Base-by-base conservation (phyloP, 2,888 invertebrate species). In the Yponomeuta evonymella region DNA sequence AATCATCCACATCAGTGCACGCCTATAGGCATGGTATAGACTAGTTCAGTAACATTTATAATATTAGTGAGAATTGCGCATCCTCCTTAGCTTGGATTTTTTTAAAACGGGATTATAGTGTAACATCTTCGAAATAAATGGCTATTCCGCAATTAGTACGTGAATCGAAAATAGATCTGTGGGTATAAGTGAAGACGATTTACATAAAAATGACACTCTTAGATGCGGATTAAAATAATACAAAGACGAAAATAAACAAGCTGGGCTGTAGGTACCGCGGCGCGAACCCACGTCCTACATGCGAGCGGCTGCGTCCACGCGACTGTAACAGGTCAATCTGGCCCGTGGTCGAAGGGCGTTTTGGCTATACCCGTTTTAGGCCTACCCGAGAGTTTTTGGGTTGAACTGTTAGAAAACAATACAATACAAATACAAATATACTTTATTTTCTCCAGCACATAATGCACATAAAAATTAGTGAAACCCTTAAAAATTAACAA, bases 211-310 rank as follows among this genome's bases (percentile, higher is more conserved):
- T 85, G 85, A 85, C 86, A 88, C 84, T 84, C 78, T 81, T 83
- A 76, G 78, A 78, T 74, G 82, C 78, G 81, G 84, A 87, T 87
- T 84, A 85, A 87, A 87, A 87, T 87, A 88, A 86, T 85, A 86
- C 85, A 80, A 84, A 84, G 81, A 74, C 83, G 80, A 83, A 84
- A 83, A 81, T 80, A 75, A 78, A 76, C 76, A 71, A 70, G 71
- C 29, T 75, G 75, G 75, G 75, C 72, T 76, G 74, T 74, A 33
- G 3, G 33, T 23, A 73, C 66, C 72, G 33, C 30, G 33, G 29
- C 29, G 12, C 65, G 65, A 29, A 63, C 63, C 51, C 51, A 15
- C 51, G 51, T 58, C 51, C 51, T 12, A 58, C 51, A 12, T 58
- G 15, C 15, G 51, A 58, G 51, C 65, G 65, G 1, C 64, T 10